Conservation (phyloP, 2,113 vertebrate genomes). For the Raja brachyura region DNA sequence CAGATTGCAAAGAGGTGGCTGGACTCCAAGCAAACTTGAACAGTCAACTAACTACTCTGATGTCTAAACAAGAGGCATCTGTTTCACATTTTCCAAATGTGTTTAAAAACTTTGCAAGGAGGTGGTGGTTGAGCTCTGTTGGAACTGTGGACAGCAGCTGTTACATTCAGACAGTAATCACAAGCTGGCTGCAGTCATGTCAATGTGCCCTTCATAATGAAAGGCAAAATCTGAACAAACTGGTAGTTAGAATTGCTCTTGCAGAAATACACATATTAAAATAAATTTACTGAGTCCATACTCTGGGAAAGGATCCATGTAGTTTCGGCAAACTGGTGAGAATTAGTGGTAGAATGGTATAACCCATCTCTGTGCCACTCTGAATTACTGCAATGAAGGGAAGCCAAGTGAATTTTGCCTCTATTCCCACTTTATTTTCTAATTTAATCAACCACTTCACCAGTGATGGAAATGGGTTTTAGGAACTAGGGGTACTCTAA, state of each 20-base stretch:
- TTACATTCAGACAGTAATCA: background rate
- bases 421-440: background rate
- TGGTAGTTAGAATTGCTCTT: background rate
- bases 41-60: background rate
- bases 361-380: background rate
- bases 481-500: too few relatives aligned
- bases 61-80: constrained; percentile 8
- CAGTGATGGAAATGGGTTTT: too few relatives aligned
- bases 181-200: background rate
- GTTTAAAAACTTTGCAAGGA: constrained; percentile 11
- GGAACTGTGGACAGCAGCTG: background rate
- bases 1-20: background rate
- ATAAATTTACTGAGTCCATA: background rate
- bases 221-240: background rate
- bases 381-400: background rate
- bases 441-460: background rate
- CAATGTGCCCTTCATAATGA: background rate
- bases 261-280: background rate
- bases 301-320: background rate
- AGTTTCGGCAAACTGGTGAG: background rate
- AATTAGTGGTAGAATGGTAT: background rate
- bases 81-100: constrained; percentile 31
- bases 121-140: background rate
- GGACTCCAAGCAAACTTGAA: background rate
- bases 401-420: background rate